Conservation (phyloP, 2,888 invertebrate genomes). For the Colletes collaris region DNA sequence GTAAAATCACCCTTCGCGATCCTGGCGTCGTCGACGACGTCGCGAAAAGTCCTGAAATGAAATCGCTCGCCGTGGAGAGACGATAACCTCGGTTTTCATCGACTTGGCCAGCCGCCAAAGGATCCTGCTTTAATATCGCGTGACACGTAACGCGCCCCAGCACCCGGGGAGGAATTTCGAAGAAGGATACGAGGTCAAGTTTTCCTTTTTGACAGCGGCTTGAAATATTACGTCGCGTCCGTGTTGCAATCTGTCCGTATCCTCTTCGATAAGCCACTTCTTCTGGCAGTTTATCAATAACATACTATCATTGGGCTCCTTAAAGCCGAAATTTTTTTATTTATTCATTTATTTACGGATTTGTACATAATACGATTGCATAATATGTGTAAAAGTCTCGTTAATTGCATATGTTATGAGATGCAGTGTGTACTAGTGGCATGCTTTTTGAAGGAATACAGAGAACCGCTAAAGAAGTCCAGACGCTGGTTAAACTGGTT, state of each 20-base stretch:
- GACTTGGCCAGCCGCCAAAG: slow-evolving; percentile 62
- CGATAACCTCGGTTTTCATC: slow-evolving; percentile 51
- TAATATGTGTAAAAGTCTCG: too few species aligned
- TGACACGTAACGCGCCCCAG: slow-evolving; percentile 36
- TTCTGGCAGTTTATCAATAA: not conserved
- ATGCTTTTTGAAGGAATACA: too few species aligned
- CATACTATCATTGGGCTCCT: not conserved
- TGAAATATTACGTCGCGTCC: slow-evolving; percentile 42
- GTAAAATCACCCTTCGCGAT: slow-evolving; percentile 28
- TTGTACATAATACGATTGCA: too few species aligned
- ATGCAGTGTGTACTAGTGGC: too few species aligned
- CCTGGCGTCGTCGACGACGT: slow-evolving; percentile 8
- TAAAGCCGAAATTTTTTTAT: too few species aligned
- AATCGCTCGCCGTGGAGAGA: slow-evolving; percentile 31
- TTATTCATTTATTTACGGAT: too few species aligned
- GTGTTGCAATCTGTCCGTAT: slow-evolving; percentile 12
- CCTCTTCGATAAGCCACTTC: slow-evolving; percentile 10
- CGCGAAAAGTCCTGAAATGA: slow-evolving; percentile 21
- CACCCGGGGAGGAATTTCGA: slow-evolving; percentile 15
- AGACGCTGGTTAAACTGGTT: too few species aligned
- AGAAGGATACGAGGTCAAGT: slow-evolving; percentile 46
- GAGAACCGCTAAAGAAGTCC: too few species aligned
- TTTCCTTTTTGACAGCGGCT: slow-evolving; percentile 41
- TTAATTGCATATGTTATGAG: too few species aligned
- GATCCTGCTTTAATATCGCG: slow-evolving; percentile 66